Conservation (phyloP, 2,888 invertebrate genomes). For the Melieria picta region DNA sequence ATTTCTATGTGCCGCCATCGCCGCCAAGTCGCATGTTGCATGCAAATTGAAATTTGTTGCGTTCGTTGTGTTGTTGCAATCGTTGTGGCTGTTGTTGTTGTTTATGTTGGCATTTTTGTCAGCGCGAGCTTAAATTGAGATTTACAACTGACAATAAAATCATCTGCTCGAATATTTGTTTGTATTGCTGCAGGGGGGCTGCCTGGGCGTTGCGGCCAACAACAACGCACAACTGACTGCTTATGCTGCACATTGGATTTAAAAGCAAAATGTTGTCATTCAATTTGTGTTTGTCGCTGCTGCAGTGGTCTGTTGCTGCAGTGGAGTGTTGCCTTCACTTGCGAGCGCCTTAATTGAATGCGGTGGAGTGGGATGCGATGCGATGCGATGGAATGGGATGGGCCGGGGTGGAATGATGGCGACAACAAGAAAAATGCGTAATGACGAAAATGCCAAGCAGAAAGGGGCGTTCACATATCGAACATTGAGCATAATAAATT, state of each 20-base stretch:
- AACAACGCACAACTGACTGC: neutral
- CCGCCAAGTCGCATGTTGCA: neutral
- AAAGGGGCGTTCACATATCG: no score
- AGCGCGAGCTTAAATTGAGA: slow-evolving; percentile 23
- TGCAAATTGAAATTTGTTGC: neutral
- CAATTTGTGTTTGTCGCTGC: slow-evolving; percentile 27
- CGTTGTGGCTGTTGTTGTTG: slow-evolving; percentile 2
- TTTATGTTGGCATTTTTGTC: slow-evolving; percentile 9
- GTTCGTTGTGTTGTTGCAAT: neutral
- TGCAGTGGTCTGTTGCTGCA: no score
- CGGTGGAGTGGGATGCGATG: no score
- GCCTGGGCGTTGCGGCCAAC: neutral
- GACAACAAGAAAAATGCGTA: no score
- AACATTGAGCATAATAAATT: no score
- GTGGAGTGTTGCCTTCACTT: no score
- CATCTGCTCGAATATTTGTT: slow-evolving; percentile 28
- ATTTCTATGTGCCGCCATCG: neutral
- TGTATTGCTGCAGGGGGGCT: neutral
- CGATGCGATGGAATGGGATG: no score
- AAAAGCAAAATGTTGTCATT: slow-evolving; percentile 39
- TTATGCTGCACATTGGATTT: neutral
- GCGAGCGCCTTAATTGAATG: no score
- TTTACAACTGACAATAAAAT: slow-evolving; percentile 33
- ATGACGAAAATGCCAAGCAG: no score
- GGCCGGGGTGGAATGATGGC: no score